Evolutionary conservation across 2,113 vertebrate genomes (phyloP), one percentile per base, ranked within the genome.

Genomic region (Otocyon megalotis): DNA sequence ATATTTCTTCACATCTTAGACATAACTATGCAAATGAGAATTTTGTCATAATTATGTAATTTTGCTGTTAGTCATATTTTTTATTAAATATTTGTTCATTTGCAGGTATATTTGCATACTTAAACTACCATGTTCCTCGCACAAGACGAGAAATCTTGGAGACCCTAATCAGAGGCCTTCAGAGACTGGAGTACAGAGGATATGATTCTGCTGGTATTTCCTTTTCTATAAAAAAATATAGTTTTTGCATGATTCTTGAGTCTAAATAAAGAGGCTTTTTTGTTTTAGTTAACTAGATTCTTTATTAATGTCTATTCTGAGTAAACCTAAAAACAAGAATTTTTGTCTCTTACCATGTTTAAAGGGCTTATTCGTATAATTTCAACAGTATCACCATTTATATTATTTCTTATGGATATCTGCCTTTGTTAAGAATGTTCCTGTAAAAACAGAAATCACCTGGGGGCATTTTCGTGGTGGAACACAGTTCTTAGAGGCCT

Each of bases 81-180:
- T 86, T 2, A 69, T 92, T 94, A 97, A 95, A 20, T 94, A 54
- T 97, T 88, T 98, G 28, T 95, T 95, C 82, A 50, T 87, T 94
- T 82, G 0, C 93, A 99, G 99, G 99, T 98, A 99, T 99, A 98
- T 99, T 99, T 98, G 99, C 99, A 62, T 99, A 99, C 98, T 99
- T 99, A 96, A 99, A 99, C 98, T 99, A 99, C 98, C 99, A 99
- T 82, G 99, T 99, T 92, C 99, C 99, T 94, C 99, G 99, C 98
- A 99, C 99, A 74, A 99, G 99, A 32, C 98, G 99, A 83, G 99
- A 99, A 98, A 99, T 99, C 99, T 99, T 99, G 98, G 99, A 99
- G 98, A 99, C 99, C 58, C 99, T 99, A 4, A 99, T 99, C 96
- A 99, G 99, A 98, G 99, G 99, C 92, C 99, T 99, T 43, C 99